Conservation (phyloP, 1,140 invertebrate genomes). For the Bradysia coprophila region DNA sequence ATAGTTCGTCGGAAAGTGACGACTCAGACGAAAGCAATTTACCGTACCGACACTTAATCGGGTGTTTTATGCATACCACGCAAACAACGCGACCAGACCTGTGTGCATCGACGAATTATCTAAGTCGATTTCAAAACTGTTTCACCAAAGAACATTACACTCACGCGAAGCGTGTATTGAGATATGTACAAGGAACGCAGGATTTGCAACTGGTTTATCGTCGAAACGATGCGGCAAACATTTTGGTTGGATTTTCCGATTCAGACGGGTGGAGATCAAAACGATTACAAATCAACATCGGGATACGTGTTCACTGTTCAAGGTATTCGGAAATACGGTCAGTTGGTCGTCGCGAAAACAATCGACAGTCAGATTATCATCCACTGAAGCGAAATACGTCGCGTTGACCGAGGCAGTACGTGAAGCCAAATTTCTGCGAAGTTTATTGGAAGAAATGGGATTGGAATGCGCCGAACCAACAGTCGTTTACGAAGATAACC, state of each 20-base stretch:
- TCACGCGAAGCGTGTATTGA: conserved; percentile 29
- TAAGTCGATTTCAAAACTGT: neutral
- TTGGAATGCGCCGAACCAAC: neutral
- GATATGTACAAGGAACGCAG: conserved; percentile 7
- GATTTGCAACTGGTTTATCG: conserved; percentile 5
- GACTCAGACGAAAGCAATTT: conserved; percentile 1
- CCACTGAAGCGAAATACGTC: conserved; percentile 23
- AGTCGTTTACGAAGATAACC: conserved; percentile 17
- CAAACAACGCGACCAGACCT: neutral
- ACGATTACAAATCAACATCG: conserved; percentile 13
- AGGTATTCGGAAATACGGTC: conserved; percentile 9
- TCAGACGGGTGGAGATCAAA: conserved; percentile 17
- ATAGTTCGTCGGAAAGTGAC: conserved; percentile 8
- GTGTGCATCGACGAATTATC: neutral
- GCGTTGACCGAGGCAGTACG: conserved; percentile 11
- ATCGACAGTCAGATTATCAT: conserved; percentile 15
- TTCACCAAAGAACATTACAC: conserved; percentile 4
- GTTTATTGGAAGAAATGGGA: conserved; percentile 4
- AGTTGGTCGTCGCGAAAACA: conserved; percentile 17
- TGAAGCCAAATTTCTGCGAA: conserved; percentile 8
- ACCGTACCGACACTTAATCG: conserved; percentile 2
- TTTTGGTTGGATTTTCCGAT: conserved; percentile 19
- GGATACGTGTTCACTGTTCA: conserved; percentile 19
- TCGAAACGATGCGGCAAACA: neutral
- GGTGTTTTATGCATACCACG: neutral